These are phyloP conservation scores for Ageneiosus marmoratus DNA, from an alignment of 2,113 vertebrate species.

Conservation along the genomic window DNA sequence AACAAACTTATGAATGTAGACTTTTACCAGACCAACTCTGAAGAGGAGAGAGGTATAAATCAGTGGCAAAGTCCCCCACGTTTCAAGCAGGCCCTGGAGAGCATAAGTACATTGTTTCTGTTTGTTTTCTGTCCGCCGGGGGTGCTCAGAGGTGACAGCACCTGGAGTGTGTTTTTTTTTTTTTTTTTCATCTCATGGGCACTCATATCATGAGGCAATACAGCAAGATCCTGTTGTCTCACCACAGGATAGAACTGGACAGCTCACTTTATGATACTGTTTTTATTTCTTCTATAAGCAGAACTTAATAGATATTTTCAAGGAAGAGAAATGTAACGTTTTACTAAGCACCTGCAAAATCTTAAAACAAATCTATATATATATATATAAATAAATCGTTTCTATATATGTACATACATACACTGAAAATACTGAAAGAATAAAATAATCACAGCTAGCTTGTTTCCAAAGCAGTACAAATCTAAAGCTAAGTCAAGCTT, in stretches of 20 bases:
- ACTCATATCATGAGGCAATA: slow-evolving; percentile 10
- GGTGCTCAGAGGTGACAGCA: slow-evolving; percentile 26
- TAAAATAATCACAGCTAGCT: neutral
- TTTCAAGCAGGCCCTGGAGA: slow-evolving; percentile 32
- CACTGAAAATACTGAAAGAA: too few relatives aligned
- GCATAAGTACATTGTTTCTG: slow-evolving; percentile 25
- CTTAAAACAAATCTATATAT: too few relatives aligned
- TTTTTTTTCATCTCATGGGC: slow-evolving; percentile 1
- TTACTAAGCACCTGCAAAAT: slow-evolving; percentile 9
- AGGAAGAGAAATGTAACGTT: neutral
- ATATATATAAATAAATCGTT: too few relatives aligned
- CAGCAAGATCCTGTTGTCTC: slow-evolving; percentile 12
- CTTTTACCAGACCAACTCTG: slow-evolving; percentile 31
- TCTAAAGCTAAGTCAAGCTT: neutral
- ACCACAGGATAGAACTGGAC: neutral
- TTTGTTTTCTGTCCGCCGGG: slow-evolving; percentile 46
- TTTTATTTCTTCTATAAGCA: slow-evolving; percentile 18
- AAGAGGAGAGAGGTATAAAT: slow-evolving; percentile 34
- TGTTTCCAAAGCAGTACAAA: neutral
- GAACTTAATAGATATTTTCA: slow-evolving; percentile 4
- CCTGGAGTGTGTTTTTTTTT: neutral
- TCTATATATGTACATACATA: too few relatives aligned
- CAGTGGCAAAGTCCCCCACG: slow-evolving; percentile 9
- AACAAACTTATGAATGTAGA: slow-evolving; percentile 35
- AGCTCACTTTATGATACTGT: slow-evolving; percentile 7